Evolutionary conservation across 2,113 vertebrate genomes (phyloP).

Genomic region (Atractosteus spatula): DNA sequence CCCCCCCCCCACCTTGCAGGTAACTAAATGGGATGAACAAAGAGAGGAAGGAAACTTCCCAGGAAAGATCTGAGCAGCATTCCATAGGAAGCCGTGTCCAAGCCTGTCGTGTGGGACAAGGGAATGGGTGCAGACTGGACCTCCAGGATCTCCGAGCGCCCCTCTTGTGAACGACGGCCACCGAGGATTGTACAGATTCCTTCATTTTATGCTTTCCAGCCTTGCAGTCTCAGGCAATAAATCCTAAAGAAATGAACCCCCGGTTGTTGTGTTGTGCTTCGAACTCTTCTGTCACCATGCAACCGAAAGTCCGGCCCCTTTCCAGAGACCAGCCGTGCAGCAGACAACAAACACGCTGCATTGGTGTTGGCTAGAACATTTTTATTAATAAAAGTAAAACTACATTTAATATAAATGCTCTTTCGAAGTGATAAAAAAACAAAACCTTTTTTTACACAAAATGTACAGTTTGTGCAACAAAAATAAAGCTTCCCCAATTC

Average conservation of each 20-base stretch:
- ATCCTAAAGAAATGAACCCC: constrained; percentile 21
- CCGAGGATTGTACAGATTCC: constrained; percentile 38
- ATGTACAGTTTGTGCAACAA: constrained; percentile 41
- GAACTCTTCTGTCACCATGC: too few relatives aligned
- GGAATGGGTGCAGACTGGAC: not conserved
- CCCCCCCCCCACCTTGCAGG: constrained; percentile 36
- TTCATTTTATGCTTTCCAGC: constrained; percentile 41
- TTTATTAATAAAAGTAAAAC: constrained; percentile 59
- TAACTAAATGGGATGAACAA: constrained; percentile 73
- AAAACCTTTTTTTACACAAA: constrained; percentile 13
- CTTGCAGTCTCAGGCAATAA: constrained; percentile 60
- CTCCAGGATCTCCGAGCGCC: not conserved
- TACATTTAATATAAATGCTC: constrained; percentile 25
- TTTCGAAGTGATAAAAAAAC: not conserved
- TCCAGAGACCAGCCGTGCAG: too few relatives aligned
- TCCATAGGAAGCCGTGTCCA: constrained; percentile 1
- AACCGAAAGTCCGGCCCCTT: too few relatives aligned
- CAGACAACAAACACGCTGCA: not conserved
- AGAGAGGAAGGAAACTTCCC: constrained; percentile 70
- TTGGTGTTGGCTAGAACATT: not conserved
- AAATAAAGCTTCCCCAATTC: constrained; percentile 9
- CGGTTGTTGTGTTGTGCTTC: constrained; percentile 10
- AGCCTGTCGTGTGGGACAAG: constrained; percentile 1
- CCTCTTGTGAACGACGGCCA: not conserved
- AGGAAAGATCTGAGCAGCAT: constrained; percentile 71